phyloP scores from a whole-genome alignment of 2,797 vertebrate genomes.

The Anisognathus igniventris region DNA sequence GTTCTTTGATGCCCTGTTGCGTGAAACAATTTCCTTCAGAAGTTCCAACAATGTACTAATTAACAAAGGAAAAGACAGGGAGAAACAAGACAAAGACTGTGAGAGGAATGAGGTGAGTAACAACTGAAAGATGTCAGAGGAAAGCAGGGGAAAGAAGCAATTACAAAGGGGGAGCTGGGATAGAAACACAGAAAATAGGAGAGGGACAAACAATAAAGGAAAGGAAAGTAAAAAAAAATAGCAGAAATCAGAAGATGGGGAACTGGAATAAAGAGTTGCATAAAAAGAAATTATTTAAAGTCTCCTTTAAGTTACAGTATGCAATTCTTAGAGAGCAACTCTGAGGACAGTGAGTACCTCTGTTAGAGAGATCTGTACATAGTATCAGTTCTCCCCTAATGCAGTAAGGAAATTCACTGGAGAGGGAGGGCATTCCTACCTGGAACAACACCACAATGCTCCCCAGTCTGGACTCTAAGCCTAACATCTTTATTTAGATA shows the following conservation, averaged over 20 bases:
- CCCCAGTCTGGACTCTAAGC: background rate
- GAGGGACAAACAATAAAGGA: background rate
- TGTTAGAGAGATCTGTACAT: background rate
- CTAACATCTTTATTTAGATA: background rate
- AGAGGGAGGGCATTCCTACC: background rate
- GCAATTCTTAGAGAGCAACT: background rate
- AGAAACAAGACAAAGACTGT: conserved; percentile 47
- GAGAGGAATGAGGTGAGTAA: conserved; percentile 49
- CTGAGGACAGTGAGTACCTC: background rate
- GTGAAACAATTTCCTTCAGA: background rate
- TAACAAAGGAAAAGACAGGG: conserved; percentile 30
- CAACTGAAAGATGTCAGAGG: conserved; percentile 62
- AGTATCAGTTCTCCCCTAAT: background rate
- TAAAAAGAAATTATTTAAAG: background rate
- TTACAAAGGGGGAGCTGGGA: background rate
- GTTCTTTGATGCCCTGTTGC: background rate
- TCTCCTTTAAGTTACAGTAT: background rate
- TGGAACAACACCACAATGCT: background rate
- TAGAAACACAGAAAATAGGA: background rate
- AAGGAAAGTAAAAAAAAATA: background rate
- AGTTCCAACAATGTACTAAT: background rate
- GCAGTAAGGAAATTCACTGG: background rate
- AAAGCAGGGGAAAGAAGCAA: conserved; percentile 47
- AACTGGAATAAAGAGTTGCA: background rate
- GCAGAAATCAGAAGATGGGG: background rate